phyloP scores from a whole-genome alignment of 2,113 vertebrate species.

The Lasiurus borealis region DNA sequence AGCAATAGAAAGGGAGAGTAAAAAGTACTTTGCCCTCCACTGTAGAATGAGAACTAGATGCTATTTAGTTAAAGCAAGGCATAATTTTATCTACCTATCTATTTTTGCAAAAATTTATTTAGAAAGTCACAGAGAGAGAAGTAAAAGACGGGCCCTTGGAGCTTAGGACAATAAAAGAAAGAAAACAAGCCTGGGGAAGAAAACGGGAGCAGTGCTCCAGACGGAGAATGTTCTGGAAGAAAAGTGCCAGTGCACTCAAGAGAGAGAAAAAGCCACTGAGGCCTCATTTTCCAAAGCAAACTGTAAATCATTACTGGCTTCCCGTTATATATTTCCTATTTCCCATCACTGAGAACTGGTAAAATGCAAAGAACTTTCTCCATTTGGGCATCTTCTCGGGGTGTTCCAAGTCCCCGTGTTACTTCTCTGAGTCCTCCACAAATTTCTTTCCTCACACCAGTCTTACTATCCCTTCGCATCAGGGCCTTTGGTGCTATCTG shows the following conservation, averaged over 20 bases:
- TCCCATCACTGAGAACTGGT: not conserved
- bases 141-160: not conserved
- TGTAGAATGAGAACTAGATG: not conserved
- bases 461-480: not conserved
- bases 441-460: not conserved
- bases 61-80: not conserved
- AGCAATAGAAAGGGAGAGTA: not conserved
- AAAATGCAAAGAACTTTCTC: not conserved
- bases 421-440: not conserved
- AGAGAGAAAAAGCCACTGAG: not conserved
- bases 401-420: not conserved
- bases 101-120: not conserved
- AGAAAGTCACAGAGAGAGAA: not conserved
- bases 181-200: not conserved
- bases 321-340: not conserved
- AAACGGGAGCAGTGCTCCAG: not conserved
- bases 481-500: not conserved
- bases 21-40: not conserved
- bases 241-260: not conserved
- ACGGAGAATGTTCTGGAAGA: not conserved
- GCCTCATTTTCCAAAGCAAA: not conserved
- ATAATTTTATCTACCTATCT: not conserved
- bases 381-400: not conserved
- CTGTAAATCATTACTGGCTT: not conserved
- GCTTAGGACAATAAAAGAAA: not conserved